Evolutionary conservation across 2,888 invertebrate species (phyloP), one percentile per base, ranked within the genome.

Genomic region (Cordilura impudica): DNA sequence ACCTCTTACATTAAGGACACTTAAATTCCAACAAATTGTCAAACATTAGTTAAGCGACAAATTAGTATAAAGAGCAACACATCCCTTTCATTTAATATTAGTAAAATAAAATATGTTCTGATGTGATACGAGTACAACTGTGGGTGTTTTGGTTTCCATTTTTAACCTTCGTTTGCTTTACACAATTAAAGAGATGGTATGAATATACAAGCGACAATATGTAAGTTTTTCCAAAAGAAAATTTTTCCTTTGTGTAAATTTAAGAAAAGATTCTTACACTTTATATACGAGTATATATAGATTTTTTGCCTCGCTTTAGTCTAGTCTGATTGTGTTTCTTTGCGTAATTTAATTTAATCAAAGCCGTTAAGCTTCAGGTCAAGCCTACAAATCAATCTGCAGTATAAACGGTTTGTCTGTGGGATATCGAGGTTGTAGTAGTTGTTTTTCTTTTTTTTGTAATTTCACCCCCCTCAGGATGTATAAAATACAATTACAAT

Each of bases 291-390:
- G n/a, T n/a, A n/a, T n/a, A n/a, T n/a, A 31, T 31, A 31, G 31
- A 43, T 26, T 23, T 16, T 8, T 47, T 47, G 45, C 26, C 35
- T 29, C 26, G 47, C 26, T 47, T 8, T 49, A 14, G 45, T 26
- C 51, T 53, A 16, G 16, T 18, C 23, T 53, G 54, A 47, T 19
- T 14, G 21, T 71, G 31, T 70, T 53, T 61, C 56, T 71, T 77
- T 82, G 86, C 84, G 86, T 86, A 87, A 86, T 87, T 86, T 86
- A 87, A 87, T 87, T 87, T 87, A 88, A 87, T 87, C 86, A 87
- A 86, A 86, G 47, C 75, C 83, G 87, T 81, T 87, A 84, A 85
- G 81, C 81, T 73, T 53, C 54, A 79, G 83, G 82, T 82, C 84
- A 85, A 84, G 84, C 84, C 84, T 86, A 88, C 87, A 84, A 88